These are phyloP conservation scores for Acleris literana DNA, from an alignment of 2,888 invertebrate species.

Conservation along the genomic window DNA sequence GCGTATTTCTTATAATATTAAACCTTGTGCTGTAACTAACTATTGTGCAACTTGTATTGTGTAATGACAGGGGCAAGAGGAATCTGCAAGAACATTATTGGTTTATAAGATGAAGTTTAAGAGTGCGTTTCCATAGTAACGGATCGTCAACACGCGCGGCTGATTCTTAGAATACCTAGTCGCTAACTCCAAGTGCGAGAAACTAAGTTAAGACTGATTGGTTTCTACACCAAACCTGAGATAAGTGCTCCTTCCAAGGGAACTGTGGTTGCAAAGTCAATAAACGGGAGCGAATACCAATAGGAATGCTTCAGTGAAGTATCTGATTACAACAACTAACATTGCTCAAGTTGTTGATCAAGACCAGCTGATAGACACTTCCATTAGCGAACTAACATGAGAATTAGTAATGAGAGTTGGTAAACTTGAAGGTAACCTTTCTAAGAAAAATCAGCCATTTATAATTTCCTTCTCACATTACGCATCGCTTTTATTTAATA, in stretches of 20 bases:
- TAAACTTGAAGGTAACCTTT: neutral
- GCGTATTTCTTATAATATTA: too few species aligned
- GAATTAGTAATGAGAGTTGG: conserved; percentile 6
- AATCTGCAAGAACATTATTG: too few species aligned
- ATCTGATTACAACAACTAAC: conserved; percentile 28
- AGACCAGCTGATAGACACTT: conserved; percentile 3
- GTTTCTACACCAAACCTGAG: neutral
- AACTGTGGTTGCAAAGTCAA: conserved; percentile 16
- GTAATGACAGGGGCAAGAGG: too few species aligned
- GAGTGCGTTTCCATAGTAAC: neutral
- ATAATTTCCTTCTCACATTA: too few species aligned
- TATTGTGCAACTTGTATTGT: too few species aligned
- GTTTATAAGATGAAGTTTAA: too few species aligned
- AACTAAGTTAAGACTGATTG: conserved; percentile 20
- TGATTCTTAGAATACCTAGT: neutral
- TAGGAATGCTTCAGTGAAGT: conserved; percentile 11
- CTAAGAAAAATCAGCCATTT: too few species aligned
- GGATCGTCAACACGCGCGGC: neutral
- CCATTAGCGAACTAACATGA: conserved; percentile 15
- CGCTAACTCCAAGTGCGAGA: neutral
- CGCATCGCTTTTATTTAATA: too few species aligned
- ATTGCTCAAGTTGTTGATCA: conserved; percentile 16
- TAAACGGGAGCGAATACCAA: conserved; percentile 20
- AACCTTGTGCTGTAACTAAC: too few species aligned
- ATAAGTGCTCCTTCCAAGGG: neutral